Percentiles rank a stretch among this genome's conserved stretches.
phyloP scores from a whole-genome alignment of 2,113 vertebrate genomes.

The Chinchilla lanigera region DNA sequence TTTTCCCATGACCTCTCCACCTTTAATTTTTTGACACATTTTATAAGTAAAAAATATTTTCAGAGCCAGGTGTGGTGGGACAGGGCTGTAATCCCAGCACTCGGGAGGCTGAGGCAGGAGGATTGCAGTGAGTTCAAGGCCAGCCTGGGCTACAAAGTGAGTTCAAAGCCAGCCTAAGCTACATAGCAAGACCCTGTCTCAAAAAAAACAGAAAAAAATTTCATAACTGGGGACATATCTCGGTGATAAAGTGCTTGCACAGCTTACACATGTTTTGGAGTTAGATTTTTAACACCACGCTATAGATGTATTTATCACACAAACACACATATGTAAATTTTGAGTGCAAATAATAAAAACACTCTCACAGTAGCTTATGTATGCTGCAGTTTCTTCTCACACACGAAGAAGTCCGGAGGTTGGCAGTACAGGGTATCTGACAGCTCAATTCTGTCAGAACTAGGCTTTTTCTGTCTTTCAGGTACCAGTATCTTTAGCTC shows the following conservation, averaged over 20 bases:
- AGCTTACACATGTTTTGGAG: background rate
- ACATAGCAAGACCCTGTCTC: background rate
- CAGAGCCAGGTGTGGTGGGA: background rate
- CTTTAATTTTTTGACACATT: background rate
- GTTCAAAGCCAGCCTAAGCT: background rate
- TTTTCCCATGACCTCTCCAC: background rate
- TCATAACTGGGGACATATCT: background rate
- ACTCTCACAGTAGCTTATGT: background rate
- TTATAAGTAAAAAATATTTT: background rate
- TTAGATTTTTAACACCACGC: background rate
- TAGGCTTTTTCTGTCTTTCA: background rate
- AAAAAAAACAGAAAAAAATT: background rate
- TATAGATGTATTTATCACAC: background rate
- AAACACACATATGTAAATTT: background rate
- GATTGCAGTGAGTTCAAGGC: background rate
- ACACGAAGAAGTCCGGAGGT: background rate
- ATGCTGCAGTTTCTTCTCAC: background rate
- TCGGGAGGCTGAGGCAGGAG: background rate
- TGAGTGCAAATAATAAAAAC: conserved; percentile 5
- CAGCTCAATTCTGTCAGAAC: background rate
- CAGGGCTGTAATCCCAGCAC: background rate
- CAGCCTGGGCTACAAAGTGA: background rate
- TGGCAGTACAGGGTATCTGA: background rate
- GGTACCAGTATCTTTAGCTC: background rate
- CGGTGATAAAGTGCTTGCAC: background rate